A percentile compares a stretch with the other conserved stretches of the same genome.
These are phyloP conservation scores for Ormyrus pomaceus DNA, from an alignment of 2,888 invertebrate species.

Conservation along the genomic window DNA sequence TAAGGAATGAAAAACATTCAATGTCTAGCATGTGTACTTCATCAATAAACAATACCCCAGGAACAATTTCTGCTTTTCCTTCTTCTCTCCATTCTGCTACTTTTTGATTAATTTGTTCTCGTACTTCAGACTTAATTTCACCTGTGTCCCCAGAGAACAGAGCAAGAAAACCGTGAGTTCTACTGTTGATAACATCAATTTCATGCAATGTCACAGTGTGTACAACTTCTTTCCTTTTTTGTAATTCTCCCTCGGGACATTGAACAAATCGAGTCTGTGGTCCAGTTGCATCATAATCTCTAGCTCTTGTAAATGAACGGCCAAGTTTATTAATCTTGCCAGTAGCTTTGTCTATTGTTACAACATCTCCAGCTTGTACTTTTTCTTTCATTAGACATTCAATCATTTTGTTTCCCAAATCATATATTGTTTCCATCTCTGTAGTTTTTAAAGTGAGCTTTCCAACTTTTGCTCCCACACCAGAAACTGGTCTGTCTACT, in stretches of 20 bases:
- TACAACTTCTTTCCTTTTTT: slow-evolving; percentile 97
- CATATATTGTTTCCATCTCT: slow-evolving; percentile 99
- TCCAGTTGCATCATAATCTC: slow-evolving; percentile 97
- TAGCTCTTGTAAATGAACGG: slow-evolving; percentile 94
- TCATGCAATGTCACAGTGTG: slow-evolving; percentile 99
- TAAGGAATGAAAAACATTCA: slow-evolving; percentile 98
- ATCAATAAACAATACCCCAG: slow-evolving; percentile 97
- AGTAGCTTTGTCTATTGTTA: slow-evolving; percentile 98
- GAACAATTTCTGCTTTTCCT: slow-evolving; percentile 99
- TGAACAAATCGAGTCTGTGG: slow-evolving; percentile 94
- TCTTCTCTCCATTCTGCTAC: slow-evolving; percentile 99
- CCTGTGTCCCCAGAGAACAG: slow-evolving; percentile 99
- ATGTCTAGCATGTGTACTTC: slow-evolving; percentile 99
- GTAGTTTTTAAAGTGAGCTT: slow-evolving; percentile 98
- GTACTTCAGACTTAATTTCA: slow-evolving; percentile 97
- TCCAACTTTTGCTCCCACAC: slow-evolving; percentile 91
- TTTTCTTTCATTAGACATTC: slow-evolving; percentile 97
- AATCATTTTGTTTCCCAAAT: slow-evolving; percentile 98
- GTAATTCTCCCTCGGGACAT: slow-evolving; percentile 98
- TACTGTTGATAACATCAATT: slow-evolving; percentile 98
- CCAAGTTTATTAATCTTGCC: slow-evolving; percentile 95
- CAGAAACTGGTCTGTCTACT: slow-evolving; percentile 95
- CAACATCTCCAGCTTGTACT: slow-evolving; percentile 95
- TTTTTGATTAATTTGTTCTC: slow-evolving; percentile 98
- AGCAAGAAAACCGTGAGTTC: slow-evolving; percentile 98